Percentiles rank a stretch among this genome's conserved stretches.
phyloP scores from a whole-genome alignment of 2,888 invertebrate species.

The Camptogramma bilineatum region DNA sequence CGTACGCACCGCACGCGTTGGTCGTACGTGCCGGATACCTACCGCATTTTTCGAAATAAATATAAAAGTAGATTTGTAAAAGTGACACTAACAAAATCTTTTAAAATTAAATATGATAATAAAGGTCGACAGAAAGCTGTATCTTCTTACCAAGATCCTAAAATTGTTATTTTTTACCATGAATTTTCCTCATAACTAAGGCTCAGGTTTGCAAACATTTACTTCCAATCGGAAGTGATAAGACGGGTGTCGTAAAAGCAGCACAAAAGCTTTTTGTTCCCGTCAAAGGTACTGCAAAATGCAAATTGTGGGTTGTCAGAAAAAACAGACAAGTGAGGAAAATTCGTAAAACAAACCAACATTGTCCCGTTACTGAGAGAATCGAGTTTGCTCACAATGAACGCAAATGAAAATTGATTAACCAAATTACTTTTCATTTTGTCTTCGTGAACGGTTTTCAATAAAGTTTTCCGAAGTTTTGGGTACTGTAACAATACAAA shows the following conservation, averaged over 20 bases:
- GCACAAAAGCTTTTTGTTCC: constrained; percentile 13
- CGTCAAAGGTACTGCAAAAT: constrained; percentile 9
- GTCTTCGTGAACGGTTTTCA: constrained; percentile 27
- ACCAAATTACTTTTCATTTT: constrained; percentile 35
- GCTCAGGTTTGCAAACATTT: not conserved
- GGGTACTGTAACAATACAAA: constrained; percentile 16
- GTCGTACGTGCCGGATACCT: too few relatives aligned
- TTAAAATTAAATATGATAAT: not conserved
- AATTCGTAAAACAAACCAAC: constrained; percentile 31
- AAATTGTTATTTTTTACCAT: not conserved
- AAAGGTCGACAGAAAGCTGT: not conserved
- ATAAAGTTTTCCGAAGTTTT: constrained; percentile 21
- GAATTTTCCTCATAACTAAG: constrained; percentile 3
- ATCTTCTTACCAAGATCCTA: not conserved
- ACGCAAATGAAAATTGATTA: constrained; percentile 41
- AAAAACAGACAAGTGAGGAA: constrained; percentile 22
- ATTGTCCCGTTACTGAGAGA: constrained; percentile 34
- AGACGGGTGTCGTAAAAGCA: constrained; percentile 5
- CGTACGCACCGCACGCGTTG: too few relatives aligned
- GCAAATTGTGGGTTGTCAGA: constrained; percentile 16
- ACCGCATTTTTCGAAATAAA: too few relatives aligned
- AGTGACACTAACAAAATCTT: too few relatives aligned
- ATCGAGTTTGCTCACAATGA: constrained; percentile 41
- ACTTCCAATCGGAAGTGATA: constrained; percentile 2
- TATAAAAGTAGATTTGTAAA: too few relatives aligned